A percentile compares a stretch with the other conserved stretches of the same genome.
Evolutionary conservation across 2,797 vertebrate species (phyloP).

Genomic region (Chromis chromis): DNA sequence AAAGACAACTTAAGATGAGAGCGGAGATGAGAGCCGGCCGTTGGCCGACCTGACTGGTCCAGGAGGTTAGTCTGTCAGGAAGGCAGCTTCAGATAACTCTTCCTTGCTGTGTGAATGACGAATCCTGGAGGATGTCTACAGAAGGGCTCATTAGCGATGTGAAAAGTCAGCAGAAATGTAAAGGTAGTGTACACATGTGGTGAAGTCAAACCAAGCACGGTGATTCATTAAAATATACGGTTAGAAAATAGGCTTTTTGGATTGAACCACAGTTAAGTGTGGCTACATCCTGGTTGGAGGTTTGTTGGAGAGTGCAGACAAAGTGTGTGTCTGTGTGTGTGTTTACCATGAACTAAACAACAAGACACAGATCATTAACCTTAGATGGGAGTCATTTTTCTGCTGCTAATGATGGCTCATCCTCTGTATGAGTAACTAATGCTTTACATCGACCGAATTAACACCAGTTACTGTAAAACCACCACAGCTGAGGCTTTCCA

Average conservation of each 20-base stretch:
- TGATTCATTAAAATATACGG: background rate
- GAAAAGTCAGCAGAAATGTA: constrained; percentile 30
- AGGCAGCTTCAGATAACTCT: constrained; percentile 27
- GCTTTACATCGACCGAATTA: constrained; percentile 50
- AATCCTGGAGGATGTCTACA: constrained; percentile 16
- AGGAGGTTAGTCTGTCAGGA: constrained; percentile 48
- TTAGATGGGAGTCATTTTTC: constrained; percentile 65
- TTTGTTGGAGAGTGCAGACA: background rate
- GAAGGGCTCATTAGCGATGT: constrained; percentile 25
- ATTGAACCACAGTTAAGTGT: background rate
- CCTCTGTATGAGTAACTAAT: constrained; percentile 56
- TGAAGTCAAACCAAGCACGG: constrained; percentile 3
- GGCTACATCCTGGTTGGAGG: background rate
- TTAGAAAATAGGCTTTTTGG: background rate
- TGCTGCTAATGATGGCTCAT: constrained; percentile 64
- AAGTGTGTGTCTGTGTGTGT: background rate
- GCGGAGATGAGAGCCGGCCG: constrained; percentile 49
- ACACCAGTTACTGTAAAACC: constrained; percentile 27
- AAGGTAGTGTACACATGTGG: background rate
- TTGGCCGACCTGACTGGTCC: constrained; percentile 34
- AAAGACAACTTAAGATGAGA: constrained; percentile 58
- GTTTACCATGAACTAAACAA: constrained; percentile 48
- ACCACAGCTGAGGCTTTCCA: background rate
- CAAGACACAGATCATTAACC: constrained; percentile 67
- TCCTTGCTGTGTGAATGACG: constrained; percentile 26